Conservation (phyloP, 1,140 invertebrate genomes). For the Lucilia cuprina region DNA sequence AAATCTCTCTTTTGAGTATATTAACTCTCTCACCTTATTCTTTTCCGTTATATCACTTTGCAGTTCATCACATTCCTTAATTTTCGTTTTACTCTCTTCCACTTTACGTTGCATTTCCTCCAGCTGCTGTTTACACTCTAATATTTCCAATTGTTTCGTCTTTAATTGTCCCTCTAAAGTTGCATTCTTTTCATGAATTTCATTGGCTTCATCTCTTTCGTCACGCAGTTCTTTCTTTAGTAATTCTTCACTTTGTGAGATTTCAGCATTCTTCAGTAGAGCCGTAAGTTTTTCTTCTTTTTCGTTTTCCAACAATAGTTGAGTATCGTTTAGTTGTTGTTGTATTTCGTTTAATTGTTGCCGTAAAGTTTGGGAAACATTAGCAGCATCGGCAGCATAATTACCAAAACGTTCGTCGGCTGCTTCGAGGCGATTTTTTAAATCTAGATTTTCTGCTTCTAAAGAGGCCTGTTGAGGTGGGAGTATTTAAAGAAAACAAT, state of each 20-base stretch:
- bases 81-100: conserved; percentile 67
- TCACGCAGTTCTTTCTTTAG: conserved; percentile 74
- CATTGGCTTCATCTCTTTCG: conserved; percentile 54
- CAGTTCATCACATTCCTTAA: conserved; percentile 70
- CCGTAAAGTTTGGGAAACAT: conserved; percentile 51
- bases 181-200: conserved; percentile 65
- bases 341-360: conserved; percentile 49
- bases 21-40: conserved; percentile 79
- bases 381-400: conserved; percentile 57
- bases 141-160: conserved; percentile 48
- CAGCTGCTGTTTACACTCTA: conserved; percentile 64
- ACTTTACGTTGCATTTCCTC: conserved; percentile 64
- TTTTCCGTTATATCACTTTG: conserved; percentile 81
- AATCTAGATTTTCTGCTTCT: conserved; percentile 51
- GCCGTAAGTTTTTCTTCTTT: conserved; percentile 78
- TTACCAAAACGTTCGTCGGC: conserved; percentile 59
- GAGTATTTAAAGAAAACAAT: not conserved
- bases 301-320: conserved; percentile 64
- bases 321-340: conserved; percentile 47
- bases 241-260: conserved; percentile 81
- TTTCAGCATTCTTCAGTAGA: conserved; percentile 80
- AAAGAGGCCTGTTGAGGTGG: conserved; percentile 49
- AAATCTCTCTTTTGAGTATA: too few species aligned
- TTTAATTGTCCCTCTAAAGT: conserved; percentile 59
- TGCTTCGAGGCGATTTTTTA: conserved; percentile 49